Base-by-base conservation (phyloP, 1,140 invertebrate genomes). In the Agrypnia vestita region DNA sequence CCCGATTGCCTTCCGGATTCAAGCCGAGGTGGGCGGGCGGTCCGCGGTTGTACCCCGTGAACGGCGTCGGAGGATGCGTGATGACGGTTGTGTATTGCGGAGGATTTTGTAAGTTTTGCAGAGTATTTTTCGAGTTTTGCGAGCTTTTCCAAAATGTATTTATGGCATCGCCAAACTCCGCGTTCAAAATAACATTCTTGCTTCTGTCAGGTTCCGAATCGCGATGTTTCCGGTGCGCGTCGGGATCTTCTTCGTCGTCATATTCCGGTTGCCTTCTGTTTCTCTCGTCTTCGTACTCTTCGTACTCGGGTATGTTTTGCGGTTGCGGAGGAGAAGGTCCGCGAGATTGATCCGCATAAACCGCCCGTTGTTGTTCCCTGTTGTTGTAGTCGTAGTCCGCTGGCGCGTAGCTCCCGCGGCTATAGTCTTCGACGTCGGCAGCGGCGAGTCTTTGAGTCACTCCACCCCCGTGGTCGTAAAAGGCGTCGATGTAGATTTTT, bases 401-500 rank as follows among this genome's bases (percentile, higher is more conserved):
- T 9, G 13, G 49, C 6, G 81, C 47, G 3, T 10, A 0, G 10
- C n/a, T 55, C 7, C 35, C 15, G 62, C 51, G 71, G 53, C 51
- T 69, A 46, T 87, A 82, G 35, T 84, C 84, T 51, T 86, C 85
- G 0, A 87, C 89, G 59, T 90, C 88, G 10, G 88, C 82, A 0
- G 89, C 85, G 72, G 86, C 84, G 11, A 89, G 85, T 62, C 86
- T 84, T 35, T 86, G 86, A 4, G 86, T 84, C 7, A 87, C 85
- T 8, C 89, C 89, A 76, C 87, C 85, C n/a, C 86, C 84, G 56
- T 81, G 79, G 4, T 89, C 86, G 6, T 89, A 86, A 72, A 88
- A 90, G 6, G 89, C 89, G 67, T 90, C 88, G 15, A 90, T 86
- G 79, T 86, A 90, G 9, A 90, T 88, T 21, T 88, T 87, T 1